phyloP scores from a whole-genome alignment of 1,140 invertebrate genomes.

The Cecropterus lyciades region DNA sequence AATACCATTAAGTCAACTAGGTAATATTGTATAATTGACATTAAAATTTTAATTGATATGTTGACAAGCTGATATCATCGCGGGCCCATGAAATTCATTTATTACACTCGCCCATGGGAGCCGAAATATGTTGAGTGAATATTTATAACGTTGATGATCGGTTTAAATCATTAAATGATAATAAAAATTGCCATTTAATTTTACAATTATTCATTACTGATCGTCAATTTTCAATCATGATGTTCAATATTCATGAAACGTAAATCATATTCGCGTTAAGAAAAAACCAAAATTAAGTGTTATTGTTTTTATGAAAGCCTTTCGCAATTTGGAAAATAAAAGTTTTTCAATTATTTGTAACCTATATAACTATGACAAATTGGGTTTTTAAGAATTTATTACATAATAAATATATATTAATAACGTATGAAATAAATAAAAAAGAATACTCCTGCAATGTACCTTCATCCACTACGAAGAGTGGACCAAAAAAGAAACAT shows the following conservation, averaged over 20 bases:
- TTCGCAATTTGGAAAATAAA: too few species aligned
- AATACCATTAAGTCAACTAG: too few species aligned
- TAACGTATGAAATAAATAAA: too few species aligned
- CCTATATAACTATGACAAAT: too few species aligned
- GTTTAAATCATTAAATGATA: constrained; percentile 21
- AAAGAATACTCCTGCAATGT: too few species aligned
- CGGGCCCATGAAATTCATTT: constrained; percentile 17
- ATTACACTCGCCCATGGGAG: constrained; percentile 12
- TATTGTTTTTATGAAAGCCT: too few species aligned
- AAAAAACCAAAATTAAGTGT: background rate
- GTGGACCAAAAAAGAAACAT: too few species aligned
- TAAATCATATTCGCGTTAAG: background rate
- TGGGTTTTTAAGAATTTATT: too few species aligned
- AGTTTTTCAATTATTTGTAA: too few species aligned
- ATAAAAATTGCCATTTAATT: constrained; percentile 27
- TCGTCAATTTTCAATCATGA: background rate
- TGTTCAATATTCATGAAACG: background rate
- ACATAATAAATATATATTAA: too few species aligned
- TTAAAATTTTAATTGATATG: constrained; percentile 29
- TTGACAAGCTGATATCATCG: constrained; percentile 28
- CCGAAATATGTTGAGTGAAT: constrained; percentile 24
- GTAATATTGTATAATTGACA: constrained; percentile 17
- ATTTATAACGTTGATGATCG: constrained; percentile 30
- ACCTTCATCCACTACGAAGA: too few species aligned
- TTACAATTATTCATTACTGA: background rate